Base-by-base conservation (phyloP, 2,888 invertebrate species). In the Sepiola atlantica region DNA sequence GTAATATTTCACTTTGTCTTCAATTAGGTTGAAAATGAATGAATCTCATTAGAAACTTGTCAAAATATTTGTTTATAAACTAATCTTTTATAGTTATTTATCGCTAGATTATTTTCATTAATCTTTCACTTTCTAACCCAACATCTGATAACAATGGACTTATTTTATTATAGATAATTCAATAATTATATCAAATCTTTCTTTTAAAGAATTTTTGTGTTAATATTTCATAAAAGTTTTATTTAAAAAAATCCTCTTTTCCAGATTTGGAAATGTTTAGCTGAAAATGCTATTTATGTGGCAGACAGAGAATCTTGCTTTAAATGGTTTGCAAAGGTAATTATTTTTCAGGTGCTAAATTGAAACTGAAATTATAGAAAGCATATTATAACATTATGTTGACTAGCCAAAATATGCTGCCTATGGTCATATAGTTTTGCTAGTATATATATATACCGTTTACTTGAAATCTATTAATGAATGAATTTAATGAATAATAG, bases 261-360 rank as follows among this genome's bases (percentile, higher is more conserved):
- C 93, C 95, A 97, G 96, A 97, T 99, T 96, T 99, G 99, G 99
- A 98, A 99, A 96, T 99, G 99, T 97, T 98, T 99, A 95, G 99
- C 99, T 4, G 99, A 99, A 97, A 98, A 98, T 97, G 99, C 99
- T 24, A 99, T 99, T 24, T 99, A 99, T 97, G 98, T 98, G 28
- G 98, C 98, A 1, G 99, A 99, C 97, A 98, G 99, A 90, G 99
- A 99, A 97, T 99, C 99, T 61, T 99, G 99, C 97, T 99, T 99
- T 97, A 98, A 99, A 96, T 99, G 99, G 99, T 99, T 99, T 98
- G 99, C 99, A 90, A 99, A 99, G 97, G 97, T 97, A 96, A 95
- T 94, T 55, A 32, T 90, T 21, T 28, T 92, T 92, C 28, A 54
- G 28, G n/a, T 77, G 77, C n/a, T n/a, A 77, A 77, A 77, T 77